phyloP scores from a whole-genome alignment of 2,113 vertebrate genomes.

The Acanthisitta chloris region DNA sequence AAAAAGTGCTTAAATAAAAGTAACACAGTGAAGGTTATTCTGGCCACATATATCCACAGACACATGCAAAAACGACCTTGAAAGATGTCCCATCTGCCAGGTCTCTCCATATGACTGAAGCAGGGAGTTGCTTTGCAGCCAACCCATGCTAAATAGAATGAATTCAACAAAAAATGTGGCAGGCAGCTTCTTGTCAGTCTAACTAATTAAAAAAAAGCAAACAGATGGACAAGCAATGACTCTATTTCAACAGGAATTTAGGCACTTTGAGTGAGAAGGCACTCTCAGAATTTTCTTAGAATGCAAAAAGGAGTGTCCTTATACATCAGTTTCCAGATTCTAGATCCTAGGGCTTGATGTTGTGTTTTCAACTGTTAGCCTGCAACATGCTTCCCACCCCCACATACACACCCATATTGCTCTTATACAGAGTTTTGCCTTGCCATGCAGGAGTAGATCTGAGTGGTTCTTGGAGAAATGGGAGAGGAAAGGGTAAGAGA shows the following conservation, averaged over 20 bases:
- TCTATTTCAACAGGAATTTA: constrained; percentile 32
- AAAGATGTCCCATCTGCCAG: constrained; percentile 55
- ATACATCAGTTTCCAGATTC: not conserved
- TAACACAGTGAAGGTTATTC: constrained; percentile 45
- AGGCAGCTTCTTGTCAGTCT: constrained; percentile 50
- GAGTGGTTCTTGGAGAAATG: not conserved
- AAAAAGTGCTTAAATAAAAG: constrained; percentile 9
- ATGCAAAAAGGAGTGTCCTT: not conserved
- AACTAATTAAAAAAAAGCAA: constrained; percentile 55
- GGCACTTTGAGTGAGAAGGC: not conserved
- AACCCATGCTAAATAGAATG: constrained; percentile 47
- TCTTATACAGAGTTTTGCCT: not conserved
- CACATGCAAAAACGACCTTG: constrained; percentile 46
- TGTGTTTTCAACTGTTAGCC: not conserved
- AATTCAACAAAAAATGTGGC: constrained; percentile 31
- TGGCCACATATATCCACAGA: constrained; percentile 10
- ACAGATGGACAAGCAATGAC: constrained; percentile 50
- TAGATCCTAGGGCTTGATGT: not conserved
- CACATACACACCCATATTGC: fast-evolving
- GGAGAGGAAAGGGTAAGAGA: not conserved
- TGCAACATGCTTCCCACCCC: not conserved
- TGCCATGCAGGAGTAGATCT: not conserved
- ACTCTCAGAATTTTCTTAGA: not conserved
- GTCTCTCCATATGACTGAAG: constrained; percentile 31
- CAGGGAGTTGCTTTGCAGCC: constrained; percentile 20